Conservation (phyloP, 2,888 invertebrate genomes). For the Chaetoderma sp. region DNA sequence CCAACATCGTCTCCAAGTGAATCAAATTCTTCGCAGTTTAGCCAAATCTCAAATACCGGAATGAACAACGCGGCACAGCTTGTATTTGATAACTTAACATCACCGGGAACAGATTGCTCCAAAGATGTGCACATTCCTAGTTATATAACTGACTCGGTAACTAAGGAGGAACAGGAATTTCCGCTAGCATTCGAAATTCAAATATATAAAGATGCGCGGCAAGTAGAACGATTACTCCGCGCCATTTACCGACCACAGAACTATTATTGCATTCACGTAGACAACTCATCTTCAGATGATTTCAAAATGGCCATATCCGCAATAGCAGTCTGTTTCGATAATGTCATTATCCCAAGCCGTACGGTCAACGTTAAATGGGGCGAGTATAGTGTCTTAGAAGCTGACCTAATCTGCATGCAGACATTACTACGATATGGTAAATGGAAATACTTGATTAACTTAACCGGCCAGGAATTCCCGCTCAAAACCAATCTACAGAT, state of each 20-base stretch:
- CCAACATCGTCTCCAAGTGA: no score
- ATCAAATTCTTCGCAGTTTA: no score
- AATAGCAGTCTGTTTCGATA: slow-evolving; percentile 47
- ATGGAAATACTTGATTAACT: slow-evolving; percentile 65
- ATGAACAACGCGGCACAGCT: no score
- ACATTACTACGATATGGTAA: slow-evolving; percentile 40
- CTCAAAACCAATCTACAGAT: slow-evolving; percentile 60
- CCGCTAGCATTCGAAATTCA: slow-evolving; percentile 52
- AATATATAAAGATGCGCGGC: slow-evolving; percentile 43
- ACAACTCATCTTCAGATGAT: slow-evolving; percentile 34
- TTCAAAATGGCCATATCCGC: slow-evolving; percentile 28
- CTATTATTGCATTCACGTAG: slow-evolving; percentile 57
- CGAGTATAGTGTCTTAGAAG: slow-evolving; percentile 48
- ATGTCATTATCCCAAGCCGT: slow-evolving; percentile 46
- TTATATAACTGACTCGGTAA: slow-evolving; percentile 36
- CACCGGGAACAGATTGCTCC: no score
- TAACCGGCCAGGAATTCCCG: slow-evolving; percentile 64
- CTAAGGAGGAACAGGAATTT: slow-evolving; percentile 40
- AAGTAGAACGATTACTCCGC: slow-evolving; percentile 48
- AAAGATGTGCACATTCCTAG: no score
- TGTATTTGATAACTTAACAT: no score
- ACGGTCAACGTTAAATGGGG: slow-evolving; percentile 53
- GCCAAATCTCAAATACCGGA: no score
- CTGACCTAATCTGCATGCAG: slow-evolving; percentile 54
- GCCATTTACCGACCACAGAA: slow-evolving; percentile 59